Percentiles rank a stretch among this genome's conserved stretches.
phyloP scores from a whole-genome alignment of 2,113 vertebrate species.

The Pachypanchax playfairii region DNA sequence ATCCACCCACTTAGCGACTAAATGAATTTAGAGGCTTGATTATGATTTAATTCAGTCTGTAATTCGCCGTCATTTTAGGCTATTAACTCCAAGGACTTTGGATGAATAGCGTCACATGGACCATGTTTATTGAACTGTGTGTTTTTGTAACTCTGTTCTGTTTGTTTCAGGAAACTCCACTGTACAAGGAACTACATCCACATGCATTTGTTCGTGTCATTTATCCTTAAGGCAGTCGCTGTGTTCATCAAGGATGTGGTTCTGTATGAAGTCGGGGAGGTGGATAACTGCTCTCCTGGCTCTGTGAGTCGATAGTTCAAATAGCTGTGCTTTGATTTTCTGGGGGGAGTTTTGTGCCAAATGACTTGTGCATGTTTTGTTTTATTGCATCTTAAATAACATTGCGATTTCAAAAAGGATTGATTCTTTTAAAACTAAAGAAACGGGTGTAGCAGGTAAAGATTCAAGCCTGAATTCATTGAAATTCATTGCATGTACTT shows the following conservation, averaged over 20 bases:
- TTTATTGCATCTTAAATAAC: background rate
- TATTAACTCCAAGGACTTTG: conserved; percentile 42
- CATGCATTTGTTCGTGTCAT: conserved; percentile 93
- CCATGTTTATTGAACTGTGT: conserved; percentile 7
- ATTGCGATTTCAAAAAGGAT: too few species aligned
- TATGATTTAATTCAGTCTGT: conserved; percentile 27
- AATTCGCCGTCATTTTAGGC: conserved; percentile 29
- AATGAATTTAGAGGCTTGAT: conserved; percentile 14
- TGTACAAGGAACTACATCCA: conserved; percentile 97
- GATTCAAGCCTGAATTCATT: too few species aligned
- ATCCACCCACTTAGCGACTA: conserved; percentile 14
- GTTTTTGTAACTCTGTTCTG: conserved; percentile 17
- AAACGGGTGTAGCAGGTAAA: too few species aligned
- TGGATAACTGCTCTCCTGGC: conserved; percentile 83
- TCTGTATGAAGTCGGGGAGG: conserved; percentile 85
- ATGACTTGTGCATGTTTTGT: too few species aligned
- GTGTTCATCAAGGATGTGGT: conserved; percentile 93
- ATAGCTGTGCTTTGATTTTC: background rate
- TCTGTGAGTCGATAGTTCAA: conserved; percentile 82
- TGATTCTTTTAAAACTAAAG: too few species aligned
- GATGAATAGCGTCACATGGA: conserved; percentile 25
- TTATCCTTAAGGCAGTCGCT: conserved; percentile 90
- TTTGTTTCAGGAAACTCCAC: conserved; percentile 87
- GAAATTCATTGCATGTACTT: too few species aligned
- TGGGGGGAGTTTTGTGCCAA: too few species aligned